These are phyloP conservation scores for Drosophila hydei DNA, from an alignment of 1,140 invertebrate genomes.

Conservation along the genomic window DNA sequence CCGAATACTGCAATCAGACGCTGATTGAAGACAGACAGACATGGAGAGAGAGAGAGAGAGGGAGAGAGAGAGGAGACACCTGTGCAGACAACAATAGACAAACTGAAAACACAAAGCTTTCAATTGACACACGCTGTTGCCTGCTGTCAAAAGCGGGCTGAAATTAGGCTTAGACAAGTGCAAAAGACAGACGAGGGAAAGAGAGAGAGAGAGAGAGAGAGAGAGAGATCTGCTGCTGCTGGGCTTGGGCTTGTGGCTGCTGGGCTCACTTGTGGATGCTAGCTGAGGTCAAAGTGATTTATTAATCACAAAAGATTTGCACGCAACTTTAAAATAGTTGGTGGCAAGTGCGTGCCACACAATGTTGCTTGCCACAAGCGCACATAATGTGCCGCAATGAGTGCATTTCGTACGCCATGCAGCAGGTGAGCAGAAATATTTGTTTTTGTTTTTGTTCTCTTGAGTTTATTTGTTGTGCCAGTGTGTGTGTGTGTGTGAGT, in stretches of 20 bases:
- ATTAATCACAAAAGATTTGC: constrained; percentile 1
- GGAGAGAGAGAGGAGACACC: constrained; percentile 3
- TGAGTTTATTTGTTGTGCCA: constrained; percentile 18
- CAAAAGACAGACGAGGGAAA: not conserved
- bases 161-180: constrained; percentile 1
- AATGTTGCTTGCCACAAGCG: constrained; percentile 24
- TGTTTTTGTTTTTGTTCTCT: constrained; percentile 24
- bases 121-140: constrained; percentile 43
- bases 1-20: constrained; percentile 25
- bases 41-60: not conserved
- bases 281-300: not conserved
- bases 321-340: not conserved
- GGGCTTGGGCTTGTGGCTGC: not conserved
- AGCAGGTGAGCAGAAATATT: constrained; percentile 52
- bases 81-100: constrained; percentile 8
- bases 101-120: constrained; percentile 39
- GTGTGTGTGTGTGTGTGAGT: constrained; percentile 4
- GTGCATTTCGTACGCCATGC: constrained; percentile 33
- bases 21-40: constrained; percentile 30
- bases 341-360: constrained; percentile 7
- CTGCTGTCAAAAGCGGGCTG: constrained; percentile 9
- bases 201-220: not conserved
- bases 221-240: not conserved
- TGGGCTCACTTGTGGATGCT: not conserved
- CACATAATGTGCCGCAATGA: constrained; percentile 14